Base-by-base conservation (phyloP, 2,888 invertebrate genomes). In the Stenichneumon culpator region DNA sequence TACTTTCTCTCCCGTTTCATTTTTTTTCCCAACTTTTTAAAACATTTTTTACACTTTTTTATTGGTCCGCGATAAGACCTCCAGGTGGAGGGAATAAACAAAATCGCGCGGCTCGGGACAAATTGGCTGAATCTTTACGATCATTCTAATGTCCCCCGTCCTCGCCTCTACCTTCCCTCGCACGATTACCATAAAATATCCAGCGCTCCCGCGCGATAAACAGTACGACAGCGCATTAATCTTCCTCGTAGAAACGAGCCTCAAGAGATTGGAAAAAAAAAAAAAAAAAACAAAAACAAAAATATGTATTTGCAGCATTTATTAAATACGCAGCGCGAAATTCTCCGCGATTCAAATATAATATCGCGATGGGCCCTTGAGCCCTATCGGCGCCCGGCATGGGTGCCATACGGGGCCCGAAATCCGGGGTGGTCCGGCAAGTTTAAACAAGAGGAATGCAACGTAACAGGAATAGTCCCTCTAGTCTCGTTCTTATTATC, bases 371-470 rank as follows among this genome's bases (percentile, higher is more conserved):
- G 79, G 65, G 57, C 16, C 47, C 54, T 69, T 47, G 70, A 81
- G 54, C 50, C 87, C 82, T 89, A 87, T 90, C 89, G 90, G 57
- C 88, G 89, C 90, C 87, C 88, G 89, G 90, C 90, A 91, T 92
- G 92, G 90, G 91, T 91, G 91, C 92, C 89, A 87, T 89, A 88
- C 86, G 84, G 86, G 87, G 89, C 88, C 89, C 87, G 79, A 89
- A 86, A 88, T 88, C 90, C 93, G 90, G 93, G 94, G 93, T 94
- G 94, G 94, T 93, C 94, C 93, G 84, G 89, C 93, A 89, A 92
- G 90, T 92, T 92, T 91, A 89, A 90, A 91, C 91, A 90, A 91
- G 90, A 90, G 92, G 93, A 93, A 93, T 93, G 93, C 92, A 92
- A 92, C 91, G 89, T 91, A 92, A 93, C 93, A 93, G 92, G 92